Evolutionary conservation across 2,797 vertebrate species (phyloP).

Genomic region (Muraenolepis orangiensis): DNA sequence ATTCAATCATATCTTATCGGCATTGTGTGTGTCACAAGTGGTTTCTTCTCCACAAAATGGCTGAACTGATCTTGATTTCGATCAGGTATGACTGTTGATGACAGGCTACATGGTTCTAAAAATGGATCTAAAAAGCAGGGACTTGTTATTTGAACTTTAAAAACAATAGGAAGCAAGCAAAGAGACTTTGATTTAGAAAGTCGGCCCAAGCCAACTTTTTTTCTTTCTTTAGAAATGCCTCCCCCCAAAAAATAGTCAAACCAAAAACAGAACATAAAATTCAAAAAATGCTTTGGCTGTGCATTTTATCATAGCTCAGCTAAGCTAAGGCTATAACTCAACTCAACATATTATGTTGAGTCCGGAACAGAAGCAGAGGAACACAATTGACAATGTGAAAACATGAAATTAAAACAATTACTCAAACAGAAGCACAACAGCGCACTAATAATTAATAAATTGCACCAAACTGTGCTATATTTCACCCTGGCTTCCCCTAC

Average conservation of each 20-base stretch:
- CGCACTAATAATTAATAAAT: slow-evolving; percentile 45
- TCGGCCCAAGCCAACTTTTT: neutral
- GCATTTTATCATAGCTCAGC: too few relatives aligned
- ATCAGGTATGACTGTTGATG: neutral
- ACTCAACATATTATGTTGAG: slow-evolving; percentile 32
- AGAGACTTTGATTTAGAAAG: neutral
- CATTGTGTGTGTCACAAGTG: slow-evolving; percentile 18
- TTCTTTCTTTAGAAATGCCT: neutral
- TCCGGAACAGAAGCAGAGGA: slow-evolving; percentile 25
- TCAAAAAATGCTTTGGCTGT: too few relatives aligned
- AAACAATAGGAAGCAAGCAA: neutral
- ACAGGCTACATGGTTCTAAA: neutral
- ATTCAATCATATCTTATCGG: slow-evolving; percentile 41
- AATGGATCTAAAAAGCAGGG: neutral
- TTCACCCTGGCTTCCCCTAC: slow-evolving; percentile 31
- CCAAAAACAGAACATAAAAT: too few relatives aligned
- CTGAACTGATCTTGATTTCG: neutral
- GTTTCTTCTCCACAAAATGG: neutral
- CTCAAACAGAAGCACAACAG: slow-evolving; percentile 35
- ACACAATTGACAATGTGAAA: slow-evolving; percentile 22
- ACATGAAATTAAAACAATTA: slow-evolving; percentile 35
- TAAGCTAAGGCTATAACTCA: slow-evolving; percentile 19
- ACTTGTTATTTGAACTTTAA: neutral
- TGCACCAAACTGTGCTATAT: slow-evolving; percentile 44
- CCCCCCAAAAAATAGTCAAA: too few relatives aligned